These are phyloP conservation scores for Chrysotoxum bicinctum DNA, from an alignment of 2,888 invertebrate genomes.

Conservation along the genomic window DNA sequence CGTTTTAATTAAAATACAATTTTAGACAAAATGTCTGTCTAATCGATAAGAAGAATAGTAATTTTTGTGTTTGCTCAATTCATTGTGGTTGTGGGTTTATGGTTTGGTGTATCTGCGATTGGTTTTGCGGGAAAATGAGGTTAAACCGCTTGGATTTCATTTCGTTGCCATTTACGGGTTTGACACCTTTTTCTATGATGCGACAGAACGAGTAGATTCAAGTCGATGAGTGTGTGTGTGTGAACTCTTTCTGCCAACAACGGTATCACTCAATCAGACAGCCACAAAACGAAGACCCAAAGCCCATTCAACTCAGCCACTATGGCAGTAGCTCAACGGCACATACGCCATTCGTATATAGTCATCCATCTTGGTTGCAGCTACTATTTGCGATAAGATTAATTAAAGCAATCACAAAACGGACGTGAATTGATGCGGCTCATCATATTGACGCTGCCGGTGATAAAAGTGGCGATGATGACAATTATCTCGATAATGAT, in stretches of 20 bases:
- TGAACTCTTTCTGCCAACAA: constrained; percentile 39
- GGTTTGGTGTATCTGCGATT: not conserved
- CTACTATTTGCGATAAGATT: constrained; percentile 54
- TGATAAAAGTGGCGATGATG: constrained; percentile 37
- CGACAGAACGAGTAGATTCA: constrained; percentile 34
- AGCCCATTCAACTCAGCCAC: constrained; percentile 7
- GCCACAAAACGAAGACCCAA: constrained; percentile 6
- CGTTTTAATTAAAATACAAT: constrained; percentile 15
- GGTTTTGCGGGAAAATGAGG: constrained; percentile 47
- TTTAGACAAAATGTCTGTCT: not conserved
- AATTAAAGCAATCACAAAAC: constrained; percentile 69
- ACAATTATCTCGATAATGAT: constrained; percentile 53
- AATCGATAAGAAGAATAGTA: constrained; percentile 13
- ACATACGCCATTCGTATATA: not conserved
- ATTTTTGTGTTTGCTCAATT: not conserved
- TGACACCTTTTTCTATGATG: constrained; percentile 60
- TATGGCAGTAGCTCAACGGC: constrained; percentile 19
- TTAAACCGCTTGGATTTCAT: constrained; percentile 67
- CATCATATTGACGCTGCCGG: constrained; percentile 50
- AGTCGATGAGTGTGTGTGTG: constrained; percentile 32
- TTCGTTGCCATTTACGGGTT: constrained; percentile 59
- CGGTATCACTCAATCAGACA: constrained; percentile 54
- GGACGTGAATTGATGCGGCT: constrained; percentile 65
- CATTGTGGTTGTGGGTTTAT: not conserved
- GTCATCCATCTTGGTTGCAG: constrained; percentile 47